These are phyloP conservation scores for Gallinago undulata DNA, from an alignment of 2,113 vertebrate species.

Conservation along the genomic window DNA sequence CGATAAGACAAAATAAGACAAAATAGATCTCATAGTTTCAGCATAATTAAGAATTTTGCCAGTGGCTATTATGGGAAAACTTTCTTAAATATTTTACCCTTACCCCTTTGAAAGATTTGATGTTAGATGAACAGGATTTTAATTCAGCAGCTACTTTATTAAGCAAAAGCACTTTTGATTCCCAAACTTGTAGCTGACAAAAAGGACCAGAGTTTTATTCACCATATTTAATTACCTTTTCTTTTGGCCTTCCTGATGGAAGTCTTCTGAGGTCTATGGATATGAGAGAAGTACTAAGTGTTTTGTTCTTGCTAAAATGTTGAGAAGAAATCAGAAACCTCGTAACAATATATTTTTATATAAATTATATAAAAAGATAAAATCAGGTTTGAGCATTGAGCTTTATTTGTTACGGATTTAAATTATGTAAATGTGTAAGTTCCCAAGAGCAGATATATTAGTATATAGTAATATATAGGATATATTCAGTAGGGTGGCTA, in stretches of 20 bases:
- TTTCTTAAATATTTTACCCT: constrained; percentile 54
- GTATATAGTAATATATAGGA: background rate
- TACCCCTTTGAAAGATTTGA: constrained; percentile 13
- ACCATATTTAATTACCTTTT: background rate
- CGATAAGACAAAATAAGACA: constrained; percentile 50
- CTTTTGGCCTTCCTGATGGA: background rate
- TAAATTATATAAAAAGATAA: background rate
- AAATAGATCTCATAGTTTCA: constrained; percentile 58
- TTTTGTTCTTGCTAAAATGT: constrained; percentile 35
- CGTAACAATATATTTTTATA: constrained; percentile 8
- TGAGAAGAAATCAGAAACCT: background rate
- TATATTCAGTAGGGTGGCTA: background rate
- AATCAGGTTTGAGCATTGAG: background rate
- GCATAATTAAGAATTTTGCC: constrained; percentile 61
- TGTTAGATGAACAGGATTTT: constrained; percentile 49
- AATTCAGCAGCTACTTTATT: constrained; percentile 60
- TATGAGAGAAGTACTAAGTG: background rate
- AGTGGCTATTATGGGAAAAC: constrained; percentile 32
- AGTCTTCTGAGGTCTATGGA: constrained; percentile 42
- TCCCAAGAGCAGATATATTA: background rate
- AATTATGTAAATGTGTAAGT: constrained; percentile 20
- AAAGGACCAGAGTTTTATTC: constrained; percentile 54
- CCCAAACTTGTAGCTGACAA: constrained; percentile 25
- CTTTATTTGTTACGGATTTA: constrained; percentile 37
- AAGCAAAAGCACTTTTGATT: constrained; percentile 53